Base-by-base conservation (phyloP, 2,888 invertebrate genomes). In the Antitype chi region DNA sequence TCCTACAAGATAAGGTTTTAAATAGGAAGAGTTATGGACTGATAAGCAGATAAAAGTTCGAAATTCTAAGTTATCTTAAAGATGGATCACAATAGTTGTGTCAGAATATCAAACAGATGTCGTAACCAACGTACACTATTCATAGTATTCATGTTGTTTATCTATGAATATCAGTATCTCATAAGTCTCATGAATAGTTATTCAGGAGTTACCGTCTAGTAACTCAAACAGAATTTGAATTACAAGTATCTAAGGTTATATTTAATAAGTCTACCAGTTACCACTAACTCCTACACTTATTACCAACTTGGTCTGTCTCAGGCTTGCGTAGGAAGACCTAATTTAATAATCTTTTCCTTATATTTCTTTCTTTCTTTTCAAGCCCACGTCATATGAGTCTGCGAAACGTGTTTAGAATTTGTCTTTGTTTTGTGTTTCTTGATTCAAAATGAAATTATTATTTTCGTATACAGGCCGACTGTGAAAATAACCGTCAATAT, bases 151-250 rank as follows among this genome's bases (percentile, higher is more conserved):
- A 81, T 55, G 62, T 53, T 55, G 59, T 43, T 69, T 32, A 63
- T 69, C 66, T 71, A 69, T 78, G 68, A 69, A 64, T 69, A 83
- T 60, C 25, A 76, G 60, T 57, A 59, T 68, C 64, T 76, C 49
- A 66, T 55, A 70, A 67, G 25, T 75, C 81, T 81, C 64, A 78
- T 79, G 66, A 68, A 80, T 76, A 82, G 59, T 75, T 80, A 81
- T 84, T 72, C 38, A 32, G 57, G 47, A 70, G 53, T 68, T 55
- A 38, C 25, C 59, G 32, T 70, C 43, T 25, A 84, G 70, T 72
- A 53, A 70, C 38, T 70, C 60, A 60, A 63, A 38, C 52, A 38
- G 28, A 62, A 76, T 76, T 76, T 76, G 66, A 82, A 82, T 72
- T 55, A 28, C 64, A 73, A 32, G 68, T 59, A 62, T 20, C 25